phyloP scores from a whole-genome alignment of 2,888 invertebrate species.

The Drosophila quinaria region DNA sequence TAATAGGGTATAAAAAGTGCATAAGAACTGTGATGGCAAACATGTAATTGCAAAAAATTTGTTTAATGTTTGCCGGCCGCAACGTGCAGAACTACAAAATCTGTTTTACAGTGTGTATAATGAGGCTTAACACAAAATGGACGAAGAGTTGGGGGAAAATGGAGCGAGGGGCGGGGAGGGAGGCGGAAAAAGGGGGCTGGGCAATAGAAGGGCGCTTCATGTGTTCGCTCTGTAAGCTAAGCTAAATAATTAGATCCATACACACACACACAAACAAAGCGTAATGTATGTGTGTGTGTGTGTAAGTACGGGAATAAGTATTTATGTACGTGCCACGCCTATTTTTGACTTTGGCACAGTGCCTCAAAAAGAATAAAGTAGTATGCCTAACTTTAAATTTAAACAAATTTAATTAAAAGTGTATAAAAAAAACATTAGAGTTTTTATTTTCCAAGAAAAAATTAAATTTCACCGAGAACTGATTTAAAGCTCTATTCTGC shows the following conservation, averaged over 20 bases:
- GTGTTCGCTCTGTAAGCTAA: slow-evolving; percentile 11
- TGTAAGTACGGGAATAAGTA: background rate
- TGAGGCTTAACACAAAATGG: slow-evolving; percentile 15
- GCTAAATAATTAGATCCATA: slow-evolving; percentile 38
- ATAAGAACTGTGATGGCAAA: slow-evolving; percentile 39
- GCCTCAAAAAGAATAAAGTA: background rate
- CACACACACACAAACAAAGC: slow-evolving; percentile 15
- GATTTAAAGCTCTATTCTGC: too few relatives aligned
- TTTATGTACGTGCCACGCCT: slow-evolving; percentile 20
- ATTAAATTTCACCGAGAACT: too few relatives aligned
- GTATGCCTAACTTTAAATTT: too few relatives aligned
- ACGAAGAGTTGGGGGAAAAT: too few relatives aligned
- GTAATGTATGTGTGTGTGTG: slow-evolving; percentile 6
- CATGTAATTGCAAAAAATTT: slow-evolving; percentile 52
- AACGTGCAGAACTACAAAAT: slow-evolving; percentile 32
- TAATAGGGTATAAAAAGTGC: too few relatives aligned
- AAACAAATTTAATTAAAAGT: too few relatives aligned
- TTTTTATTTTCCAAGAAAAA: too few relatives aligned
- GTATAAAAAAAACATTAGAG: too few relatives aligned
- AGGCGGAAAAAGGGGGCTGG: background rate
- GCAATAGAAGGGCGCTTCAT: background rate
- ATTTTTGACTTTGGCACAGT: slow-evolving; percentile 10
- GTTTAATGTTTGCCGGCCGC: slow-evolving; percentile 32
- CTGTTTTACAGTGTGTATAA: slow-evolving; percentile 33
- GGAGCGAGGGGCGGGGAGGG: too few relatives aligned